Evolutionary conservation across 2,888 invertebrate genomes (phyloP), one percentile per base, ranked within the genome.

Genomic region (Azorinus chamasolen): DNA sequence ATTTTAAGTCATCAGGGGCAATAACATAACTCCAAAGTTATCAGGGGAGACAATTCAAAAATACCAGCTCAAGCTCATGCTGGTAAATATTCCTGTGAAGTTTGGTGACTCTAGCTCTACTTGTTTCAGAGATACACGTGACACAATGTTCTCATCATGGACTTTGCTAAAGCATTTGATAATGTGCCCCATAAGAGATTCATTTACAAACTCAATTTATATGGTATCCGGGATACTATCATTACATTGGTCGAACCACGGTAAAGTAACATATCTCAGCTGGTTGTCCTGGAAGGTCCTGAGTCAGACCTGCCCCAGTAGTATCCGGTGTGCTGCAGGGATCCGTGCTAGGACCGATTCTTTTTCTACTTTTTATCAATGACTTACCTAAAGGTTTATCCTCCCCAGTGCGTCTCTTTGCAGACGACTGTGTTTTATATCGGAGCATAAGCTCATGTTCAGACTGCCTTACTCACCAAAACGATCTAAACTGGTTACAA

Each of bases 281-380:
- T 24, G 16, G 63, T 71, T 16, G 43, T 70, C 2, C 37, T 70
- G 10, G 70, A 69, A 37, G 53, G 69, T 20, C 43, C 61, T 22
- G 10, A 27, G 10, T 69, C 61, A 20, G 37, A 16, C 39, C 14
- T 6, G 50, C 8, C 25, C 57, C 50, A 4, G 55, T 62, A 27
- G 20, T 71, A 14, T 63, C 57, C 12, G 71, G 63, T 8, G 63
- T 71, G 14, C 63, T 57, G 0, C 63, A 71, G 27, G 71, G 71
- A 12, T 43, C 41, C 5, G 63, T 57, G 5, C 41, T 71, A 10
- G 71, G 71, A 12, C 70, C 70, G n/a, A 45, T 70, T 8, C 57
- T 70, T 5, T 70, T 70, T 57, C 55, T 63, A 8, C 50, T 57
- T 14, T 63, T 43, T 24, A 54, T 48, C 12, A 61, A 61, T 18